These are phyloP conservation scores for Leistus spinibarbis DNA, from an alignment of 2,888 invertebrate species.

Conservation along the genomic window DNA sequence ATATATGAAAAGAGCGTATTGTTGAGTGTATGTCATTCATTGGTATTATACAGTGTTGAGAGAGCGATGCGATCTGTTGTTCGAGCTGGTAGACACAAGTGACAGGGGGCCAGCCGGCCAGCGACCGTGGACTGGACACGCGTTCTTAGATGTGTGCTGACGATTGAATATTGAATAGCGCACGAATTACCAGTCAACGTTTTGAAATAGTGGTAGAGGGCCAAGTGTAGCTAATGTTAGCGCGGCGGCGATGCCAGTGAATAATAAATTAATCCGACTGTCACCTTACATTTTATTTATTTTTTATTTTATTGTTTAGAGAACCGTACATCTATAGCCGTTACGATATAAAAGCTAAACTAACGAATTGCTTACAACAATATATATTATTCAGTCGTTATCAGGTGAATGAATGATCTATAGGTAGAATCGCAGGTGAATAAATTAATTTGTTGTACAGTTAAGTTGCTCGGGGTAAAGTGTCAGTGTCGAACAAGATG, in stretches of 20 bases:
- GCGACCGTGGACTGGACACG: not conserved
- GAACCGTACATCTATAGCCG: not conserved
- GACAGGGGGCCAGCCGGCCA: not conserved
- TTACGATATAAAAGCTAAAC: not conserved
- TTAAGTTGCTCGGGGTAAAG: not conserved
- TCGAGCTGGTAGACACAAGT: not conserved
- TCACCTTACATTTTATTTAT: not conserved
- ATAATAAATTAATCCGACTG: not conserved
- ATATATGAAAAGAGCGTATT: not conserved
- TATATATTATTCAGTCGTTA: not conserved
- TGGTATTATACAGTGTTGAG: not conserved
- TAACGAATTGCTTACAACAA: not conserved
- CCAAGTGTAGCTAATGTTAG: not conserved
- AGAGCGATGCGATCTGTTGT: not conserved
- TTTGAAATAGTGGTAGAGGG: not conserved
- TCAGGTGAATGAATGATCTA: not conserved
- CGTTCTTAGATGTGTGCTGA: not conserved
- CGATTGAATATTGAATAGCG: not conserved
- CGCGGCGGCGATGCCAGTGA: not conserved
- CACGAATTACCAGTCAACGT: not conserved
- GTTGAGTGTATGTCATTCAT: not conserved
- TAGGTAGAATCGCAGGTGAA: not conserved
- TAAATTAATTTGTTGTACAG: constrained; percentile 9
- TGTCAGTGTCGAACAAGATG: constrained; percentile 9
- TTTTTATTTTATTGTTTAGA: not conserved